phyloP scores from a whole-genome alignment of 2,797 vertebrate species.

The Chromis chromis region DNA sequence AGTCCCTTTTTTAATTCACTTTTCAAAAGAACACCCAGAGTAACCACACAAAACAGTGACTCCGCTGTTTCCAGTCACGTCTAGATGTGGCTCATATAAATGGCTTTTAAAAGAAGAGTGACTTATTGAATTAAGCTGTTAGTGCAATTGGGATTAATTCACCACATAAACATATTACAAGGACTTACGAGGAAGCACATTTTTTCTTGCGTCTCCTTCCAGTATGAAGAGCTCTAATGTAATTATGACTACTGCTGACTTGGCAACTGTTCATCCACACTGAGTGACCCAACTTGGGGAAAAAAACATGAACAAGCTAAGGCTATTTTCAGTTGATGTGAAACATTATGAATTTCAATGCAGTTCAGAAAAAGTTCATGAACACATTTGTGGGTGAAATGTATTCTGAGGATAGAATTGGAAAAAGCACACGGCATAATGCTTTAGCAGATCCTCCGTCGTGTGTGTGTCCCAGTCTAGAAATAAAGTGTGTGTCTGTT shows the following conservation, averaged over 20 bases:
- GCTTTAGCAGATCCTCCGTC: conserved; percentile 11
- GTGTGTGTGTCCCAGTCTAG: conserved; percentile 12
- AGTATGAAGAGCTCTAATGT: conserved; percentile 57
- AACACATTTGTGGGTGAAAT: not conserved
- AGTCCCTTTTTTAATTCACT: conserved; percentile 2
- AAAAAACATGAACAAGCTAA: conserved; percentile 29
- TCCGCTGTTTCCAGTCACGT: conserved; percentile 43
- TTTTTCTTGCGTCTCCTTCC: conserved; percentile 42
- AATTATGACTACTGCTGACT: conserved; percentile 63
- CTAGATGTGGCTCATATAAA: conserved; percentile 51
- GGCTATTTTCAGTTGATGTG: conserved; percentile 27
- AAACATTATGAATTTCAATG: conserved; percentile 26
- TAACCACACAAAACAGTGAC: conserved; percentile 28
- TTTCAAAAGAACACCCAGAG: conserved; percentile 29
- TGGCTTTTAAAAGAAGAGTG: conserved; percentile 42
- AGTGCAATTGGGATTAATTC: conserved; percentile 61
- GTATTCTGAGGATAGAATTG: conserved; percentile 16
- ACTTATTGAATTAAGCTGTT: conserved; percentile 66
- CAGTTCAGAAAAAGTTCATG: conserved; percentile 37
- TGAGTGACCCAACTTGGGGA: conserved; percentile 8
- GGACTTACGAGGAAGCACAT: conserved; percentile 30
- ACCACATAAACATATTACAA: conserved; percentile 59
- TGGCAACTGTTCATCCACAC: conserved; percentile 35
- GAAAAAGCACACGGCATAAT: not conserved
- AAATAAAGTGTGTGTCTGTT: conserved; percentile 44